These are phyloP conservation scores for Oophaga sylvatica DNA, from an alignment of 2,797 vertebrate species.

Conservation along the genomic window DNA sequence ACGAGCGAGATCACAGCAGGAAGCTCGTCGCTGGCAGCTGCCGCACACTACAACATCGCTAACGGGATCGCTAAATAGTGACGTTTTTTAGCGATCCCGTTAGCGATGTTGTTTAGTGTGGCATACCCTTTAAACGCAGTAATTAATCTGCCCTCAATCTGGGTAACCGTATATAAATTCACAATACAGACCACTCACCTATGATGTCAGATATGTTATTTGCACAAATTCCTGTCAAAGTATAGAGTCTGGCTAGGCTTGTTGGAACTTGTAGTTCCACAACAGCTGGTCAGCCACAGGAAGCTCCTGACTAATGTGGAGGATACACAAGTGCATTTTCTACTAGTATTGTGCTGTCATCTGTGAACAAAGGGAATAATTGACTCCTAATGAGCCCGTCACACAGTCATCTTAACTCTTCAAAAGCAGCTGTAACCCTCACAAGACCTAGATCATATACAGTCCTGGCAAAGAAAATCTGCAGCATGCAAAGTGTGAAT, in stretches of 20 bases:
- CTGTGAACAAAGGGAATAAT: conserved; percentile 24
- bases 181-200: too few species aligned
- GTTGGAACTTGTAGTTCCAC: conserved; percentile 16
- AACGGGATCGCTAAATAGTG: too few species aligned
- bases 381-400: conserved; percentile 7
- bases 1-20: too few species aligned
- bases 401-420: conserved; percentile 10
- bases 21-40: too few species aligned
- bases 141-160: too few species aligned
- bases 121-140: too few species aligned
- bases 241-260: not conserved
- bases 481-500: not conserved
- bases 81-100: too few species aligned
- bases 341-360: conserved; percentile 3
- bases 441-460: not conserved
- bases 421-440: not conserved
- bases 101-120: too few species aligned
- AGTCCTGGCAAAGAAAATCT: not conserved
- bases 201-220: not conserved
- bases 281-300: conserved; percentile 6
- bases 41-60: too few species aligned
- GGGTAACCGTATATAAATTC: too few species aligned
- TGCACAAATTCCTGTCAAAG: not conserved
- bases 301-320: not conserved
- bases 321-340: not conserved